Evolutionary conservation across 2,888 invertebrate genomes (phyloP), one percentile per base, ranked within the genome.

Genomic region (Morpho helenor): DNA sequence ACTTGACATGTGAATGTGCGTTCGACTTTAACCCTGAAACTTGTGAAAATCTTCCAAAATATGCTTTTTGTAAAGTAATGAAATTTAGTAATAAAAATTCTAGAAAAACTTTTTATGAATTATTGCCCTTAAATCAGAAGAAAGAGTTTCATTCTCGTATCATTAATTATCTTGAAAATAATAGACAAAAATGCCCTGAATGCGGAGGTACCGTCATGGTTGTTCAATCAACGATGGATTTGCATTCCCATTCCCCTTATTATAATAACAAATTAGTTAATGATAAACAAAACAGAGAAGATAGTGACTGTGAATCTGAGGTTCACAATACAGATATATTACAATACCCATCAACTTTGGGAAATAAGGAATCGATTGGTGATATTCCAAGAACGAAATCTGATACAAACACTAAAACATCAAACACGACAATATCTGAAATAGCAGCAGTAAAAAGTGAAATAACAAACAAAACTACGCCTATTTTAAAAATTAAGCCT

Each of bases 61-160:
- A 92, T 66, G 91, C 93, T 7, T 91, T 89, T 73, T 93, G 93
- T 70, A 91, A 90, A 72, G 74, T 92, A 8, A 80, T 93, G 71
- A 90, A 87, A 69, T 93, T 93, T 68, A 89, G 85, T 72, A 90
- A 84, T 63, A 84, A 79, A 62, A 84, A 79, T 56, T 88, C 92
- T 46, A 84, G 90, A 64, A 81, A 83, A 60, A 83, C 91, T 0
- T 90, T 92, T 57, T 92, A 93, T 66, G 91, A 92, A 64, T 70
- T 92, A 41, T 73, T 93, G 23, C 87, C 92, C 0, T 74, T 87
- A 7, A 91, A 90, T 65, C 92, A 93, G 65, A 92, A 89, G 66
- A 91, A 87, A 64, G 91, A 92, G 68, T 89, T 92, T 67, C 93
- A 93, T 66, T 73, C 86, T 0, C 84, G 90, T 56, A 86, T 91